Evolutionary conservation across 2,797 vertebrate species (phyloP).

Genomic region (Lates japonicus): DNA sequence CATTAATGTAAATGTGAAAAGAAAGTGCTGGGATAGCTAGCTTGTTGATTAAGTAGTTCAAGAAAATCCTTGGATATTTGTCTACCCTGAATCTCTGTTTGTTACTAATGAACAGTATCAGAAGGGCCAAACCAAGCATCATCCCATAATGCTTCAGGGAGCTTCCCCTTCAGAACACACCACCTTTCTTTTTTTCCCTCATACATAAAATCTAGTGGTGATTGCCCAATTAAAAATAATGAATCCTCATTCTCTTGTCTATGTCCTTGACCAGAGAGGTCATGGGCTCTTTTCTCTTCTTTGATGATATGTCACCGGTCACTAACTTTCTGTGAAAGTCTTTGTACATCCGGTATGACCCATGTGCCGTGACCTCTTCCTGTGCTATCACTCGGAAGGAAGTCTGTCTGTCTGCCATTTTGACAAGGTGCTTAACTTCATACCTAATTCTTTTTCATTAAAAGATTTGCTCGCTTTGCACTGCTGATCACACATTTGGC

Average conservation of each 20-base stretch:
- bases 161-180: constrained; percentile 32
- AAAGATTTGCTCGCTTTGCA: constrained; percentile 76
- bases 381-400: constrained; percentile 62
- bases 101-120: constrained; percentile 34
- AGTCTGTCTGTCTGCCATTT: constrained; percentile 62
- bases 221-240: constrained; percentile 79
- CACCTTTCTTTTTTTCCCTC: constrained; percentile 25
- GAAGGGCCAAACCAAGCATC: constrained; percentile 29
- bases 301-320: constrained; percentile 75
- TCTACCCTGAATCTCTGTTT: constrained; percentile 3
- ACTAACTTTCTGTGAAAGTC: constrained; percentile 70
- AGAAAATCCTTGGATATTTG: neutral
- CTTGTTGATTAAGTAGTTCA: neutral
- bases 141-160: constrained; percentile 4
- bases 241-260: constrained; percentile 66
- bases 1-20: neutral
- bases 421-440: constrained; percentile 59
- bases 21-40: neutral
- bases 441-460: constrained; percentile 79
- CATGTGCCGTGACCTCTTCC: constrained; percentile 69
- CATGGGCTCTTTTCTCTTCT: constrained; percentile 63
- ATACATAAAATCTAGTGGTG: constrained; percentile 32
- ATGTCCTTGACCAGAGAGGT: constrained; percentile 64
- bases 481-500: constrained; percentile 84
- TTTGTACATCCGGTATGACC: constrained; percentile 67